Evolutionary conservation across 92 coral and sea anemone genomes (phyloP), one percentile per base, ranked within the genome.

Genomic region (Bergia puertoricense): DNA sequence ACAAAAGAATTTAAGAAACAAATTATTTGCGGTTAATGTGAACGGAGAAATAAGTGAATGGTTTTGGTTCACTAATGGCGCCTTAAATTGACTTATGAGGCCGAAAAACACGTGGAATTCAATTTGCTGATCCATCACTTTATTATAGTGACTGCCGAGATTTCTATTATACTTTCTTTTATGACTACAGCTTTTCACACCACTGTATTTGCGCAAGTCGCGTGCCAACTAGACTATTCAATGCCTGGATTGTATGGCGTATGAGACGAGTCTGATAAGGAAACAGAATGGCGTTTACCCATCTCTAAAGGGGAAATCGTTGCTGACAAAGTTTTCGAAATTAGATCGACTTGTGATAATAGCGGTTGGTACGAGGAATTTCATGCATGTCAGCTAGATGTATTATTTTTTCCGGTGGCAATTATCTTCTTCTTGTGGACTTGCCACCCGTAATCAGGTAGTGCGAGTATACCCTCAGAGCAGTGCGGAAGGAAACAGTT

Each of bases 1-100:
- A 79, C 66, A 22, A 50, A 76, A 54, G 42, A 30, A 30, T 30
- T 30, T 30, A 30, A 30, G 30, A 79, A 6, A 46, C 65, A 43
- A 83, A 68, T 50, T 42, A 83, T 41, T 83, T 69, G 76, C 41
- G 77, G 86, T 83, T 44, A 67, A 44, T 13, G 38, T 42, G 42
- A 67, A 68, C 59, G 8, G 62, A 23, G 42, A 82, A 30, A 68
- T 82, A 67, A 69, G 50, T 43, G 76, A 81, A 80, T 57, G 39
- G 23, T 82, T 65, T 62, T 39, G 76, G 46, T 15, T 30, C 48
- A 2, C 20, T 59, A 65, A 59, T 65, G 22, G 14, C 46, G 4
- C 22, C 68, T 59, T 41, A n/a, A 22, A 41, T 44, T 77, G 37
- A 38, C 30, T 43, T 20, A 20, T 39, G 8, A 39, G 46, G 15